These are phyloP conservation scores for Mionectes macconnelli DNA, from an alignment of 2,113 vertebrate species.

Conservation along the genomic window DNA sequence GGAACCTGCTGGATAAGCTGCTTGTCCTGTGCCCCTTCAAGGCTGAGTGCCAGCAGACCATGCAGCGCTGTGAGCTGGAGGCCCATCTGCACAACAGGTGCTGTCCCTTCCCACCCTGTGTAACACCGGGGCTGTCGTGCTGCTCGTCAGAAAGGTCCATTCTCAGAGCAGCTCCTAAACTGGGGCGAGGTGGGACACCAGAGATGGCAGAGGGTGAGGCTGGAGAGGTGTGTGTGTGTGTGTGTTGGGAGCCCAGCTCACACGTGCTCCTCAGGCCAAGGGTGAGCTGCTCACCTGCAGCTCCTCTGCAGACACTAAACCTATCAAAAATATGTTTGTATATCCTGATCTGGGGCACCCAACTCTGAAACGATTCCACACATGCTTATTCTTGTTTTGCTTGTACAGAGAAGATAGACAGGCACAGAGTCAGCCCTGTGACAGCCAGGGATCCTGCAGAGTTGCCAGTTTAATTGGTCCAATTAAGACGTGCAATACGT, in stretches of 20 bases:
- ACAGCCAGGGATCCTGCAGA: background rate
- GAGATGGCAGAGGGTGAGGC: constrained; percentile 17
- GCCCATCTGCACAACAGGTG: constrained; percentile 92
- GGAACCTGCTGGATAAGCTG: constrained; percentile 90
- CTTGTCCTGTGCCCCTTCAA: constrained; percentile 82
- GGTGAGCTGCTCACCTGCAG: background rate
- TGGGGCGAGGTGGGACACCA: background rate
- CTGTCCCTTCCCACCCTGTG: background rate
- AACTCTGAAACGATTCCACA: background rate
- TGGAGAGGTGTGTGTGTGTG: background rate
- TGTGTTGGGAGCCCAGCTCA: background rate
- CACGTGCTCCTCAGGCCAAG: background rate
- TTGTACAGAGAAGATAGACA: background rate
- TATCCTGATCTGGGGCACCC: background rate
- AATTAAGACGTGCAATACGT: constrained; percentile 30
- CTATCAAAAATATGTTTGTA: background rate
- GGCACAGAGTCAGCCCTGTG: background rate
- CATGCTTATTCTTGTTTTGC: background rate
- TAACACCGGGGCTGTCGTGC: background rate
- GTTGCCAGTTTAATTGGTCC: constrained; percentile 53
- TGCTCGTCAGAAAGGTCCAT: background rate
- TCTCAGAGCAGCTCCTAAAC: background rate
- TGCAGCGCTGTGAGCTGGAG: constrained; percentile 91
- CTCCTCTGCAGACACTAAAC: background rate
- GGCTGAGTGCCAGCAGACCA: constrained; percentile 79